Conservation (phyloP, 2,888 invertebrate species). For the Noctua janthe region DNA sequence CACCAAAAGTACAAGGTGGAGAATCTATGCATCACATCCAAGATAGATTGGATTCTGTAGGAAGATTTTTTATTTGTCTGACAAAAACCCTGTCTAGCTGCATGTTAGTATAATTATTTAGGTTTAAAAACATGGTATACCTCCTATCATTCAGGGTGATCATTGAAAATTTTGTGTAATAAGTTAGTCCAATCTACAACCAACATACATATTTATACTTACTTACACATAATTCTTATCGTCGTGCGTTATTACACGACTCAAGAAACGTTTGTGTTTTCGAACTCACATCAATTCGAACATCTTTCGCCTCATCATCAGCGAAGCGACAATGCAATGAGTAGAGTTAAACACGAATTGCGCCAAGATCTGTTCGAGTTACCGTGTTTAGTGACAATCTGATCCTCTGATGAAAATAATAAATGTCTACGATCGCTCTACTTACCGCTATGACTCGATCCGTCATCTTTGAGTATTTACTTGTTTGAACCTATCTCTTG, state of each 20-base stretch:
- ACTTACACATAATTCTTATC: not conserved
- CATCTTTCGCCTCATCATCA: conserved; percentile 63
- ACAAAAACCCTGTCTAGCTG: not conserved
- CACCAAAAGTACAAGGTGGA: not conserved
- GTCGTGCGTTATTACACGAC: not conserved
- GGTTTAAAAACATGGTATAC: not conserved
- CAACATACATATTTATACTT: not conserved
- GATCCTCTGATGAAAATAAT: conserved; percentile 55
- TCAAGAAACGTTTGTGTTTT: not conserved
- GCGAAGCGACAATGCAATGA: conserved; percentile 62
- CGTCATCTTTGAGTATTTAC: conserved; percentile 73
- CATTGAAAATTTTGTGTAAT: not conserved
- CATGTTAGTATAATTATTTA: not conserved
- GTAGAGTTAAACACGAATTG: conserved; percentile 61
- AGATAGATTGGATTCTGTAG: not conserved
- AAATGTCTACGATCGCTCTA: conserved; percentile 55
- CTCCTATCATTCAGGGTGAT: no score
- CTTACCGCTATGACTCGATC: conserved; percentile 86
- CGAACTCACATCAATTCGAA: conserved; percentile 62
- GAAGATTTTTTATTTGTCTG: not conserved
- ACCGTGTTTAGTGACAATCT: conserved; percentile 65
- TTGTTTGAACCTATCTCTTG: not conserved
- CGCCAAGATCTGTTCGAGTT: conserved; percentile 67
- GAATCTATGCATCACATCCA: not conserved
- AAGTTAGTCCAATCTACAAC: not conserved